Conservation (phyloP, 2,113 vertebrate species). For the Dipodomys merriami region DNA sequence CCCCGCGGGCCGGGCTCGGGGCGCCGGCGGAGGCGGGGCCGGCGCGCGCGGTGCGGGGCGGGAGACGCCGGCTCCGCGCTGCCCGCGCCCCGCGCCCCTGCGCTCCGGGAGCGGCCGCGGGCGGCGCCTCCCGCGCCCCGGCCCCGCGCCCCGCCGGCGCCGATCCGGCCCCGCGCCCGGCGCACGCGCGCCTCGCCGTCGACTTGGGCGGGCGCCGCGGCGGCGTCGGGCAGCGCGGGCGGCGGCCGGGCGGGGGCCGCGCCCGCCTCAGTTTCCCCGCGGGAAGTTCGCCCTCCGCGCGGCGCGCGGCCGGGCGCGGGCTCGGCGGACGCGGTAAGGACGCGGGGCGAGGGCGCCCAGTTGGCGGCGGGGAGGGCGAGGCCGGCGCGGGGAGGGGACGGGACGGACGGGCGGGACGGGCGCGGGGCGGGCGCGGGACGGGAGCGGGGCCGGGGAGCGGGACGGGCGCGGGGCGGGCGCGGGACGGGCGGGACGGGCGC, state of each 20-base stretch:
- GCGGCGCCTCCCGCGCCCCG: neutral
- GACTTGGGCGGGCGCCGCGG: conserved; percentile 70
- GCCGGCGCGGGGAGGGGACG: too few relatives aligned
- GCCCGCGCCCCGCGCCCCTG: conserved; percentile 59
- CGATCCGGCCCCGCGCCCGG: conserved; percentile 46
- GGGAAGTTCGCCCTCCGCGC: conserved; percentile 50
- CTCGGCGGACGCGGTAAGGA: conserved; percentile 60
- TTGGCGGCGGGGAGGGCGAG: conserved; percentile 58
- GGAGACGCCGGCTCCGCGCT: conserved; percentile 54
- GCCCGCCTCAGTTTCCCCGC: conserved; percentile 17
- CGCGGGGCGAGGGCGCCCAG: conserved; percentile 64
- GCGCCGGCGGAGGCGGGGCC: conserved; percentile 88
- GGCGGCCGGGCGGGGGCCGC: neutral
- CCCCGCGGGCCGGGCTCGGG: neutral
- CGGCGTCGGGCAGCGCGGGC: conserved; percentile 66
- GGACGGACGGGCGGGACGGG: too few relatives aligned
- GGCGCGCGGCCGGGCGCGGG: neutral
- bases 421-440: too few relatives aligned
- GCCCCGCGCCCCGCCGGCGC: neutral
- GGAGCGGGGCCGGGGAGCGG: too few relatives aligned
- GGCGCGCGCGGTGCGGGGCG: conserved; percentile 83
- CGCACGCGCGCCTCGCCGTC: conserved; percentile 71
- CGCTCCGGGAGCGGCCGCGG: neutral
- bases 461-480: too few relatives aligned
- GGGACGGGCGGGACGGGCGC: too few relatives aligned